Percentiles rank a stretch among this genome's conserved stretches.
These are phyloP conservation scores for Embidobia sp. DNA, from an alignment of 2,888 invertebrate genomes.

Conservation along the genomic window DNA sequence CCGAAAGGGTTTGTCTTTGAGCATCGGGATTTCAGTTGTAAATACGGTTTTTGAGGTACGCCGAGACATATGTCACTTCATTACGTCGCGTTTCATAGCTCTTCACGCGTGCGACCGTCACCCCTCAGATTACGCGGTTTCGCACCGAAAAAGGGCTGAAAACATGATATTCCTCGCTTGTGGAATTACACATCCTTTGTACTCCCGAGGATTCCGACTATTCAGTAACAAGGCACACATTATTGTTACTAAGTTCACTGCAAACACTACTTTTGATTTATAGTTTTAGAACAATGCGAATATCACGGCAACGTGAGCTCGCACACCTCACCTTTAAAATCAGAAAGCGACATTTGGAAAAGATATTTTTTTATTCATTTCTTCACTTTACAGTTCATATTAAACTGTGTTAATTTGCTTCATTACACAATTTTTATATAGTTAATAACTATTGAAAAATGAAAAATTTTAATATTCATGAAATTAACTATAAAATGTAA, in stretches of 20 bases:
- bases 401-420: too few species aligned
- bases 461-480: too few species aligned
- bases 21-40: constrained; percentile 35
- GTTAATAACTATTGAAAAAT: too few species aligned
- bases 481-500: too few species aligned
- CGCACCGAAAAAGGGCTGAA: constrained; percentile 30
- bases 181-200: constrained; percentile 42
- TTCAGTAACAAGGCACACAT: too few species aligned
- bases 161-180: constrained; percentile 43
- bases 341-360: too few species aligned
- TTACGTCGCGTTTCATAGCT: constrained; percentile 22
- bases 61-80: constrained; percentile 51
- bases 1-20: constrained; percentile 41
- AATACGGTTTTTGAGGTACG: constrained; percentile 32
- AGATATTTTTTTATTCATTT: too few species aligned
- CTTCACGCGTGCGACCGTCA: neutral
- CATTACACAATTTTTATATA: too few species aligned
- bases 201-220: neutral
- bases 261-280: constrained; percentile 5
- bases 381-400: too few species aligned
- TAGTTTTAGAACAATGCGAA: constrained; percentile 5
- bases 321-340: too few species aligned
- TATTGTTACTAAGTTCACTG: neutral
- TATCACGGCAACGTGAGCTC: too few species aligned
- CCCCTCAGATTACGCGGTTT: constrained; percentile 7